Base-by-base conservation (phyloP, 2,888 invertebrate genomes). In the Sycophila texana region DNA sequence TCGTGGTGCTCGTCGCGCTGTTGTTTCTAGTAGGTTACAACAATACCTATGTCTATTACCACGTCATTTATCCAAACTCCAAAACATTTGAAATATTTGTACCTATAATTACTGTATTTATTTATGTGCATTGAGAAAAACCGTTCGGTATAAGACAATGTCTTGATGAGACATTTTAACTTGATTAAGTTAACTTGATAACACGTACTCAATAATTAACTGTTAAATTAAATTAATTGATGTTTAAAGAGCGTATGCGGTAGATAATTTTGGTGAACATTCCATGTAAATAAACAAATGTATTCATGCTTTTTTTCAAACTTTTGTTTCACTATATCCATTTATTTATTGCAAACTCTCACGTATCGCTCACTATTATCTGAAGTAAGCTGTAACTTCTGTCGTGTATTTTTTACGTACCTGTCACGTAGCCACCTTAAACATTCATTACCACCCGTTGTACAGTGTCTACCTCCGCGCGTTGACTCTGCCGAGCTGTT, bases 1-100 rank as follows among this genome's bases (percentile, higher is more conserved):
- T 74, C 76, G 80, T 73, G 77, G 77, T 60, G 70, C 63, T 76
- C 65, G 76, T 77, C 76, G 70, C 70, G 76, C 73, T 73, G 51
- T 58, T 65, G 16, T 72, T 77, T 74, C 77, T 63, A 55, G 76
- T 80, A 80, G 76, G 76, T 71, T 61, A 75, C 30, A 60, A 60
- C 22, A 65, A 53, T 65, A 66, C 65, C 68, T 77, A 63, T 77
- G 49, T 81, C 16, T 71, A 49, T 74, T 60, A 71, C 74, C 71
- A 74, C 72, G 67, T 61, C 68, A 77, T 72, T 61, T 63, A 71
- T n/a, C 63, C 51, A 0, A 57, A 61, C 57, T 78, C 74, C 60
- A 73, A 60, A 70, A 51, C 60, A 74, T 81, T 39, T 67, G 22
- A 61, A 39, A 71, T 67, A 71, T 63, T 72, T 78, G 78, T 81